Conservation (phyloP, 2,888 invertebrate species). For the Ceriagrion tenellum region DNA sequence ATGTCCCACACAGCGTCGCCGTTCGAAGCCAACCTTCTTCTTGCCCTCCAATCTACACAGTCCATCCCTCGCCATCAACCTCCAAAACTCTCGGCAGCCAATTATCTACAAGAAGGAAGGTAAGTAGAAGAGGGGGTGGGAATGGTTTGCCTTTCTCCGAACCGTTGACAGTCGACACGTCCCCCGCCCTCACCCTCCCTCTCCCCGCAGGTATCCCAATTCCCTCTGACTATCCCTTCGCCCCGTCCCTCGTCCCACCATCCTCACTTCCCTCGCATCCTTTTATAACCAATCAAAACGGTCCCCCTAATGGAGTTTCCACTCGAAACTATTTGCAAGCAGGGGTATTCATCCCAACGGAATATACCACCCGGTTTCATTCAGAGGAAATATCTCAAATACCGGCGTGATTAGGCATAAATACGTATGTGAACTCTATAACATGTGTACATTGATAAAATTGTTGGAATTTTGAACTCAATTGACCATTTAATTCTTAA, state of each 20-base stretch:
- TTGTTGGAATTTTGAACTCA: no score
- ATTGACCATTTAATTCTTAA: no score
- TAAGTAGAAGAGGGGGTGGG: background rate
- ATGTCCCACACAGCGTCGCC: no score
- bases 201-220: background rate
- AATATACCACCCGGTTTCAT: no score
- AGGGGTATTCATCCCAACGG: no score
- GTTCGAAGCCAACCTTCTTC: background rate
- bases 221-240: background rate
- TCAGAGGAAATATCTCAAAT: no score
- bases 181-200: background rate
- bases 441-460: no score
- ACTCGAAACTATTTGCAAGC: no score
- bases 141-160: background rate
- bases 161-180: background rate
- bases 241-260: background rate
- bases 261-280: background rate
- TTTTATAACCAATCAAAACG: no score
- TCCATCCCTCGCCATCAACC: background rate
- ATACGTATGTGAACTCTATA: no score
- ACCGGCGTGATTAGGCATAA: no score
- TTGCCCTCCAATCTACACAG: background rate
- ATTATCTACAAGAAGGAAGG: background rate
- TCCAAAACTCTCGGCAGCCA: background rate
- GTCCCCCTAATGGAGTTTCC: no score